A percentile compares a stretch with the other conserved stretches of the same genome.
These are phyloP conservation scores for Xestia c-nigrum DNA, from an alignment of 2,888 invertebrate genomes.

Conservation along the genomic window DNA sequence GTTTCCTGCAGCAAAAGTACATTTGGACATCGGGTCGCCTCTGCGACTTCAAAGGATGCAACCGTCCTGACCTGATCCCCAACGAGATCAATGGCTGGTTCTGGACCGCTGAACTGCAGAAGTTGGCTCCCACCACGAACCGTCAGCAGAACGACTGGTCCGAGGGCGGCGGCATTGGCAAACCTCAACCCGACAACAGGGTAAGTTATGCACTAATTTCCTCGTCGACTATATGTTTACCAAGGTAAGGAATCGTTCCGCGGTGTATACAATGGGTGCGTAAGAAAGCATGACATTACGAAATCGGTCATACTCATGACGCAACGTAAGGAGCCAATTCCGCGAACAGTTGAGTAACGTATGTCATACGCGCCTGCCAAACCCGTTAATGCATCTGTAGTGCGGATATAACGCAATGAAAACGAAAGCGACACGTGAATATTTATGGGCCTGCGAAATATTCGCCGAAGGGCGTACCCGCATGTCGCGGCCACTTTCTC, in stretches of 20 bases:
- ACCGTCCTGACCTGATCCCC: constrained; percentile 95
- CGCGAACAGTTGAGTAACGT: constrained; percentile 84
- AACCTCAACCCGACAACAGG: constrained; percentile 97
- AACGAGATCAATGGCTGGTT: constrained; percentile 96
- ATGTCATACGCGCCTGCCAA: constrained; percentile 79
- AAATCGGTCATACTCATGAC: constrained; percentile 78
- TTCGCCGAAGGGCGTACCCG: constrained; percentile 90
- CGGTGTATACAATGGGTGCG: constrained; percentile 66
- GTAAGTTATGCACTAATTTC: constrained; percentile 75
- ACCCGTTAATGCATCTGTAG: constrained; percentile 74
- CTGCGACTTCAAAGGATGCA: constrained; percentile 97
- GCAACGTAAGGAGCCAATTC: constrained; percentile 78
- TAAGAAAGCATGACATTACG: constrained; percentile 77
- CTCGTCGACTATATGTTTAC: constrained; percentile 41
- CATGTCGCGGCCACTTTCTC: constrained; percentile 87
- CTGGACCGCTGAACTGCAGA: constrained; percentile 97
- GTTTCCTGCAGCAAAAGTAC: constrained; percentile 92
- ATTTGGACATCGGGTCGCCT: constrained; percentile 97
- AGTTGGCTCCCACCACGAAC: constrained; percentile 95
- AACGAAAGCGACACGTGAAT: constrained; percentile 87
- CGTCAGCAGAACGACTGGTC: constrained; percentile 97
- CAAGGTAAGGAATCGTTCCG: constrained; percentile 63
- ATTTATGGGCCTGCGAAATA: constrained; percentile 89
- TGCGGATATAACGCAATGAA: constrained; percentile 85
- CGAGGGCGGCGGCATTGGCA: constrained; percentile 95